Evolutionary conservation across 37 sponge, comb jelly and placozoan species (phyloP), one percentile per base, ranked within the genome.

Genomic region (Aplysina aerophoba): DNA sequence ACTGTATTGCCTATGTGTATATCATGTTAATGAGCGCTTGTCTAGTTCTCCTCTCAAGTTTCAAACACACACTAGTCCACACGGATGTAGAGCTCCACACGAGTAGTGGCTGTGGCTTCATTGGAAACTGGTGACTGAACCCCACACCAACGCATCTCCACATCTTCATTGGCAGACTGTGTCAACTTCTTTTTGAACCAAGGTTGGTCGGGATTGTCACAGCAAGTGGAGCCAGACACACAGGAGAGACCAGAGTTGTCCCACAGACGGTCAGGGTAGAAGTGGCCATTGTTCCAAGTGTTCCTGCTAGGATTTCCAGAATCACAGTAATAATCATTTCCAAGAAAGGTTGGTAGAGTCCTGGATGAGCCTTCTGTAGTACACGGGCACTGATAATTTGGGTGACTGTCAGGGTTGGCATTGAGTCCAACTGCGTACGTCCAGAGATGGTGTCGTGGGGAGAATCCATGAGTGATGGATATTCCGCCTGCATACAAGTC

Each of bases 131-230:
- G 41, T 21, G 17, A 20, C 22, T 20, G n/a, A 8, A 11, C 54
- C 1, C 15, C 53, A 41, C 78, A 75, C 78, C 78, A 75, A 2
- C 78, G 33, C 21, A 75, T 25, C 78, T 75, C 78, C 54, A 75
- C 54, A 24, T 75, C 54, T 41, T 75, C 54, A 50, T 44, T 75
- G 53, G 0, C 37, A 16, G 78, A 6, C 78, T 75, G 21, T 40
- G 38, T 44, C 78, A 75, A 54, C 37, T 75, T 40, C 78, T 53
- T 50, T 54, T 75, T 75, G 54, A 75, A 75, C 78, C 78, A 75
- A 75, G 78, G 78, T 24, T 75, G 78, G 53, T 75, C 14, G 24
- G 78, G 78, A 75, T 75, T 75, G 78, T 40, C 21, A 50, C 78
- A 75, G 38, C 78, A 75, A 50, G 78, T 75, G 54, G 78, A 75